Percentiles rank a stretch among this genome's conserved stretches.
Conservation (phyloP, 2,113 vertebrate species). For the Gymnocephalus cernua region DNA sequence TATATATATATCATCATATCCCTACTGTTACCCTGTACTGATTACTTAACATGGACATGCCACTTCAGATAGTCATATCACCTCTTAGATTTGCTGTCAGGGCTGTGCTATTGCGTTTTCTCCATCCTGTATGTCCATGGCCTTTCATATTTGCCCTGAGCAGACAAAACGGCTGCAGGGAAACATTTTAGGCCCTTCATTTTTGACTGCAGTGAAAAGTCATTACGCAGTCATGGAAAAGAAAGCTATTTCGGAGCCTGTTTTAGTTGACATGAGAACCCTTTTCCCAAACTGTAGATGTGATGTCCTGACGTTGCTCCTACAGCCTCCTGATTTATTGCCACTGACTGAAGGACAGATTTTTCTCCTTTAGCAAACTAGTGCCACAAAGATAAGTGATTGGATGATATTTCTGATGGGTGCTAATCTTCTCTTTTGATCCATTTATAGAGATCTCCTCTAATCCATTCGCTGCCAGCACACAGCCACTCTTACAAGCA, state of each 20-base stretch:
- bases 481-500: constrained; percentile 13
- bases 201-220: background rate
- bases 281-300: background rate
- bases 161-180: background rate
- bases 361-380: constrained; percentile 15
- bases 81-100: background rate
- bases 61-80: background rate
- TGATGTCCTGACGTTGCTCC: background rate
- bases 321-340: background rate
- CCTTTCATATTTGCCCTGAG: constrained; percentile 3
- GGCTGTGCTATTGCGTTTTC: background rate
- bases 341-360: constrained; percentile 12
- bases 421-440: constrained; percentile 43
- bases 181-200: background rate
- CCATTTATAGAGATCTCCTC: constrained; percentile 55
- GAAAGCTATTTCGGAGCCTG: background rate
- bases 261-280: background rate
- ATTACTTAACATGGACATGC: constrained; percentile 5
- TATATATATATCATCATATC: background rate
- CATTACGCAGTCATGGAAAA: background rate
- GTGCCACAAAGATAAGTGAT: constrained; percentile 13
- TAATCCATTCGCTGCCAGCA: constrained; percentile 35
- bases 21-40: background rate
- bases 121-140: background rate
- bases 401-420: constrained; percentile 19